Evolutionary conservation across 2,888 invertebrate species (phyloP).

Genomic region (Homarus gammarus): DNA sequence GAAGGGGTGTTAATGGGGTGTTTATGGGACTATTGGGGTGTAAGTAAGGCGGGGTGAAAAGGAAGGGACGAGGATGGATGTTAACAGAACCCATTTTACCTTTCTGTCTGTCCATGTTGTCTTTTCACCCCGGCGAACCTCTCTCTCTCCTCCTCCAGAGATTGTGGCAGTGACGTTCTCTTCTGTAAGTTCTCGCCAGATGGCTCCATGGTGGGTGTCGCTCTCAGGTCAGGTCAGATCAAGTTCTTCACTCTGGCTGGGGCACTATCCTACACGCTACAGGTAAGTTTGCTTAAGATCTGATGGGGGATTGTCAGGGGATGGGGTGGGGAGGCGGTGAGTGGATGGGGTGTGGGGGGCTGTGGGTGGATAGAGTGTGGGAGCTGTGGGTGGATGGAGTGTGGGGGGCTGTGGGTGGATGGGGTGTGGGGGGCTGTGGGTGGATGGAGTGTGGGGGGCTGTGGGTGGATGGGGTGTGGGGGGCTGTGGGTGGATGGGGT

Average conservation of each 20-base stretch:
- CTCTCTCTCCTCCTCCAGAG: constrained; percentile 21
- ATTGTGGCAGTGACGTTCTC: constrained; percentile 64
- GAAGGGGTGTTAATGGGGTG: not conserved
- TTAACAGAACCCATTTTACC: too few species aligned
- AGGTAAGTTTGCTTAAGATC: not conserved
- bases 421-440: not conserved
- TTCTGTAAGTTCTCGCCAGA: constrained; percentile 60
- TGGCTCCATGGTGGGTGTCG: constrained; percentile 35
- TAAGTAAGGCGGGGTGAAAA: too few species aligned
- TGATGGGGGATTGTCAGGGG: too few species aligned
- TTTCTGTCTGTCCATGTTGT: too few species aligned
- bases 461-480: too few species aligned
- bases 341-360: not conserved
- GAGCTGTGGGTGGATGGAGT: not conserved
- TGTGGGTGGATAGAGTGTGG: not conserved
- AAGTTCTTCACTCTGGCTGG: constrained; percentile 53
- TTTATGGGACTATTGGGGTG: too few species aligned
- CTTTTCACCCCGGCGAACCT: too few species aligned
- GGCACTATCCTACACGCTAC: constrained; percentile 46
- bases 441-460: too few species aligned
- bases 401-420: not conserved
- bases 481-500: too few species aligned
- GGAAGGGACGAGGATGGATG: too few species aligned
- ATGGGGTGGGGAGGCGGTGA: not conserved
- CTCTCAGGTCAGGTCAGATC: constrained; percentile 64